phyloP scores from a whole-genome alignment of 2,888 invertebrate species.

The Philopedon plagiatum region DNA sequence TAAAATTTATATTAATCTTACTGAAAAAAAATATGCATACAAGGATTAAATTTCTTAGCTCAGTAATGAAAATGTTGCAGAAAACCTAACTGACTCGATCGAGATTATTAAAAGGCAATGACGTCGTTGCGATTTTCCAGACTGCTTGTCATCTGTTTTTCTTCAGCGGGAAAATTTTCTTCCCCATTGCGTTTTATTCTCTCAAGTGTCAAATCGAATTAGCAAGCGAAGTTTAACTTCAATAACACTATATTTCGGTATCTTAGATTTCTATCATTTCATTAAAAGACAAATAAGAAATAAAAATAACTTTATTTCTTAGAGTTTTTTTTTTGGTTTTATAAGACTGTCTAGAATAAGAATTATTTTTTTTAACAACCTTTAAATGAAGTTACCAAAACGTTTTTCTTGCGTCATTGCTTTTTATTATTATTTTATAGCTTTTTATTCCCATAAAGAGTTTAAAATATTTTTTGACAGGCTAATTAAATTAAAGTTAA shows the following conservation, averaged over 20 bases:
- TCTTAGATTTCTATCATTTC: neutral
- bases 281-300: neutral
- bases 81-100: conserved; percentile 34
- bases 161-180: conserved; percentile 60
- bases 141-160: conserved; percentile 62
- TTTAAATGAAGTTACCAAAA: too few species aligned
- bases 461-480: too few species aligned
- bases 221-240: neutral
- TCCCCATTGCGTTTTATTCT: conserved; percentile 57
- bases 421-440: too few species aligned
- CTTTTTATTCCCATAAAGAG: too few species aligned
- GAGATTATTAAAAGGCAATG: conserved; percentile 46
- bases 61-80: conserved; percentile 10
- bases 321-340: too few species aligned
- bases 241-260: neutral
- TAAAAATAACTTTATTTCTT: too few species aligned
- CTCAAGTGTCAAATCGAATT: conserved; percentile 18
- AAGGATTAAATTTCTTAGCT: neutral
- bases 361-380: too few species aligned
- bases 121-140: conserved; percentile 40
- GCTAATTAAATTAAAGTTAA: too few species aligned
- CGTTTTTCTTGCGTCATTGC: too few species aligned
- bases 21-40: too few species aligned
- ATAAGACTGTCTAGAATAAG: too few species aligned
- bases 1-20: neutral